Evolutionary conservation across 35 echinoderm and acorn worm genomes (phyloP).

Genomic region (Anneissia japonica): DNA sequence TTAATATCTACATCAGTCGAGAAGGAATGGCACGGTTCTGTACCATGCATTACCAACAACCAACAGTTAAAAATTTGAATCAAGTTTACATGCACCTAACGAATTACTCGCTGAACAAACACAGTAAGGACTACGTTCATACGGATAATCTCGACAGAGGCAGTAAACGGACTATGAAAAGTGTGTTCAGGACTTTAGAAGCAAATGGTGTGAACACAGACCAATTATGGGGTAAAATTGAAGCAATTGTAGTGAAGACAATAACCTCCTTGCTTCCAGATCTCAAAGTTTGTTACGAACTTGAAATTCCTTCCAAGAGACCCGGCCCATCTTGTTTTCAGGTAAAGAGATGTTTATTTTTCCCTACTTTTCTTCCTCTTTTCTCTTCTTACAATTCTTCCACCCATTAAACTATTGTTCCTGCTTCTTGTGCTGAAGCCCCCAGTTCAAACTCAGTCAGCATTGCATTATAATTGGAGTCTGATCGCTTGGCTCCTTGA

Average conservation of each 20-base stretch:
- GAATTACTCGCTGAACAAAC: slow-evolving; percentile 71
- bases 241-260: slow-evolving; percentile 61
- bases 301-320: slow-evolving; percentile 54
- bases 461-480: no score
- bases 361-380: no score
- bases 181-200: slow-evolving; percentile 35
- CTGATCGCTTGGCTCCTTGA: no score
- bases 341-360: no score
- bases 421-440: no score
- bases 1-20: slow-evolving; percentile 53
- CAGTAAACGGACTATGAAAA: slow-evolving; percentile 67
- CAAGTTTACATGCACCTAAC: slow-evolving; percentile 74
- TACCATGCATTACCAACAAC: slow-evolving; percentile 55
- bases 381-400: no score
- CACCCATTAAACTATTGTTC: no score
- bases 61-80: slow-evolving; percentile 56
- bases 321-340: slow-evolving; percentile 66
- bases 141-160: slow-evolving; percentile 47
- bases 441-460: no score
- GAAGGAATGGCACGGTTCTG: slow-evolving; percentile 82
- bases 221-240: slow-evolving; percentile 47
- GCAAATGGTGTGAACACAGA: slow-evolving; percentile 37
- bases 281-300: slow-evolving; percentile 38
- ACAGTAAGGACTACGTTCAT: slow-evolving; percentile 55
- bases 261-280: slow-evolving; percentile 66